Evolutionary conservation across 2,797 vertebrate genomes (phyloP).

Genomic region (Platyrinchus mystaceus): DNA sequence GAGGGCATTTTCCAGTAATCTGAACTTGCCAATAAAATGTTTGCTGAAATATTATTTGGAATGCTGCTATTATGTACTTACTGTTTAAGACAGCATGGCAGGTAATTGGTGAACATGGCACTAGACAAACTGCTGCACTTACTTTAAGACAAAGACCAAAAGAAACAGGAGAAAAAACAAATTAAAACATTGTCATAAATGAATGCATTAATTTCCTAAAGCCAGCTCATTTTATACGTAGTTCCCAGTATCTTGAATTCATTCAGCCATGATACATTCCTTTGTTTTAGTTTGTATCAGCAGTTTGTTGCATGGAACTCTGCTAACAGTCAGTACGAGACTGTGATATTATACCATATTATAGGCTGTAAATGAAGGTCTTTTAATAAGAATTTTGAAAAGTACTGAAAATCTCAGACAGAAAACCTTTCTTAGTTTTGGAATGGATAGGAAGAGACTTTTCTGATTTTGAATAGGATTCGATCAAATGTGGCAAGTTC

Average conservation of each 20-base stretch:
- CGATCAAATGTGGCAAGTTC: not conserved
- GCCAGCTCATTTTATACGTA: not conserved
- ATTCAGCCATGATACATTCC: not conserved
- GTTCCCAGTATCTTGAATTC: not conserved
- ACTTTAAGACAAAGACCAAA: not conserved
- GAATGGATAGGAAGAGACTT: not conserved
- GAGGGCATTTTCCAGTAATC: not conserved
- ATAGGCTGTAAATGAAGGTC: not conserved
- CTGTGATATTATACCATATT: not conserved
- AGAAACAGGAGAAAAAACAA: not conserved
- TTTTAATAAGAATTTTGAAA: not conserved
- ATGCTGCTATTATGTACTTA: not conserved
- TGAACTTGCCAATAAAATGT: not conserved
- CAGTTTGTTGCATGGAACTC: not conserved
- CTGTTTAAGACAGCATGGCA: not conserved
- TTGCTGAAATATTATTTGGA: not conserved
- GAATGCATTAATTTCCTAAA: not conserved
- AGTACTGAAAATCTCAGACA: not conserved
- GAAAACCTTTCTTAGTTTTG: not conserved
- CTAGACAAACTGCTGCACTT: not conserved
- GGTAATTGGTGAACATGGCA: not conserved
- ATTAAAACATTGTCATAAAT: not conserved
- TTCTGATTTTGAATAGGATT: not conserved
- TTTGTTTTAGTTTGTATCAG: not conserved
- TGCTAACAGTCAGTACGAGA: not conserved